Base-by-base conservation (phyloP, 2,888 invertebrate species). In the Drosophila paucipuncta region DNA sequence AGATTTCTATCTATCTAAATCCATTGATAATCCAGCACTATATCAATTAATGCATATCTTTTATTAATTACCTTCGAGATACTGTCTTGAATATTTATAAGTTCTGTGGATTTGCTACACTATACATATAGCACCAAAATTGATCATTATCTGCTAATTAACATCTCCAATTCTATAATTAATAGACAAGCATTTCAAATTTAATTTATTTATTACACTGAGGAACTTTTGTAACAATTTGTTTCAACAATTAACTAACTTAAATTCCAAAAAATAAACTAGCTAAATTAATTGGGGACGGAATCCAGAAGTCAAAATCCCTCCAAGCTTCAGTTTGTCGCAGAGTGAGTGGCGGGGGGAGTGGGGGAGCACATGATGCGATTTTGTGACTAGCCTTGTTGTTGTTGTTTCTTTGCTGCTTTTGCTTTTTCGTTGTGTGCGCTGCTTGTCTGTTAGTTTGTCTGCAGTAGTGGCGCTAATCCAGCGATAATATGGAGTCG, bases 401-500 rank as follows among this genome's bases (percentile, higher is more conserved):
- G 63, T 53, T 10, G 31, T 28, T 57, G 55, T 28, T 31, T 39
- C 28, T 22, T 35, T 54, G 54, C 9, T 22, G 18, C 5, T 65
- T 7, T 25, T 35, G 22, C 39, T 49, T 13, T 13, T 59, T 16
- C n/a, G 10, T 33, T 11, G 22, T 49, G 28, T 54, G 37, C 25
- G 25, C 52, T 47, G 39, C 33, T 13, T 28, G 37, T 41, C 37
- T 5, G 41, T 35, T 35, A 13, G 13, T 13, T 35, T 35, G 35
- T 35, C 35, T 2, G n/a, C 28, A 55, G 52, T 52, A 53, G 35
- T 10, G 67, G 54, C 54, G 81, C 74, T 92, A 96, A 92, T 96
- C 96, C 91, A 96, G 92, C 30, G 96, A 96, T 80, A 96, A 90
- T 80, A 96, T 94, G 75, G 96, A 96, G 91, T 96, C 96, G 86